Evolutionary conservation across 2,113 vertebrate species (phyloP), one percentile per base, ranked within the genome.

Genomic region (Sterna hirundo): DNA sequence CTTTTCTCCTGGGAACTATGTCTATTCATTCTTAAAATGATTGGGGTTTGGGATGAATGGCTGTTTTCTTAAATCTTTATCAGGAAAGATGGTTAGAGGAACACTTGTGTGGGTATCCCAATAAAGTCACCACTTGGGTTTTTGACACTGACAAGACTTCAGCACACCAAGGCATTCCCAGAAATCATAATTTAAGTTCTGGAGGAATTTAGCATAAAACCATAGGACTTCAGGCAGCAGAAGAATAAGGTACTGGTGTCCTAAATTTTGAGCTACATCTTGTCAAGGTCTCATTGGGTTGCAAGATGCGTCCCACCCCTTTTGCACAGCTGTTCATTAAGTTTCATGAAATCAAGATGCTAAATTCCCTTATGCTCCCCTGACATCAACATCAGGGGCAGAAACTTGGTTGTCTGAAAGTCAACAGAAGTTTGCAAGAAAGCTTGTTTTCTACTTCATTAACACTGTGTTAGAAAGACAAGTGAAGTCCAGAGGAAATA

Each of bases 41-140:
- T 0, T 40, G 2, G 3, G 9, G 1, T 55, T 91, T 61, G 18
- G 27, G 11, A 12, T 52, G 17, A 1, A 2, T 22, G 10, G 5
- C 38, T 61, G 3, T 46, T 89, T 74, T 36, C 26, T 52, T 77
- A 61, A 78, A 30, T 30, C 30, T 65, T 91, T 44, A 29, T 40
- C 34, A 66, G 23, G 15, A 17, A 65, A 42, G 11, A 51, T 42
- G 6, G 4, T 13, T 57, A 69, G 32, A 54, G 29, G 26, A 93
- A 65, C 1, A 10, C 0, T 72, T 71, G 6, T 30, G 7, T 88
- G 46, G 15, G 11, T 66, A 58, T 30, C 13, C 23, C 22, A 78
- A 2, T 5, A 74, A 36, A 70, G 11, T 42, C 10, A 22, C 1
- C 4, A 1, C 7, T 7, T 55, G 29, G 9, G 7, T 4, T 68